These are phyloP conservation scores for Musca vetustissima DNA, from an alignment of 1,140 invertebrate species.

Conservation along the genomic window DNA sequence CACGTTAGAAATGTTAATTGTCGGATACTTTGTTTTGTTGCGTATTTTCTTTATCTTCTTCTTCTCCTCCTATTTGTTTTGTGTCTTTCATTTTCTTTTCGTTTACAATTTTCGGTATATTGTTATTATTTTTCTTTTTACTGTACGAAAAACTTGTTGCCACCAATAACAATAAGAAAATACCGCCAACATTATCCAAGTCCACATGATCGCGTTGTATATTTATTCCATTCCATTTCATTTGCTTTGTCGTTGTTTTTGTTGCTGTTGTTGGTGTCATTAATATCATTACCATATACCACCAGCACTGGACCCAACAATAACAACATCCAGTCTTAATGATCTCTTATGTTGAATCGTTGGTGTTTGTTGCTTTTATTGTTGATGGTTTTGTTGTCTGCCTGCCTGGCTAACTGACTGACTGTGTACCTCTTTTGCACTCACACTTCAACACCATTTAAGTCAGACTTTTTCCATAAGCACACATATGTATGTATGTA, in stretches of 20 bases:
- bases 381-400: neutral
- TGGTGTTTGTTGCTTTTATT: neutral
- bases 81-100: neutral
- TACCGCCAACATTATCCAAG: neutral
- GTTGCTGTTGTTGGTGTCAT: too few species aligned
- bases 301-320: neutral
- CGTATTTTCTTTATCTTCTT: neutral
- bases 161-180: neutral
- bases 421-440: neutral
- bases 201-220: neutral
- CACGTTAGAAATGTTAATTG: too few species aligned
- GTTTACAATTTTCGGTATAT: neutral
- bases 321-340: neutral
- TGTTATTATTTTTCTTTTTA: too few species aligned
- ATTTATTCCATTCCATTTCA: too few species aligned
- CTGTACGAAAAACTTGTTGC: slow-evolving; percentile 5
- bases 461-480: neutral
- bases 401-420: too few species aligned
- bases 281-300: slow-evolving; percentile 4
- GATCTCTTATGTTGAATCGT: neutral
- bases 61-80: neutral
- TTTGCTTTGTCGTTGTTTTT: too few species aligned
- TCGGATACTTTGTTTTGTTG: neutral
- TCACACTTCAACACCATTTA: slow-evolving; percentile 8
- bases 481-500: too few species aligned